These are phyloP conservation scores for Ylistrum balloti DNA, from an alignment of 1,140 invertebrate species.

Conservation along the genomic window DNA sequence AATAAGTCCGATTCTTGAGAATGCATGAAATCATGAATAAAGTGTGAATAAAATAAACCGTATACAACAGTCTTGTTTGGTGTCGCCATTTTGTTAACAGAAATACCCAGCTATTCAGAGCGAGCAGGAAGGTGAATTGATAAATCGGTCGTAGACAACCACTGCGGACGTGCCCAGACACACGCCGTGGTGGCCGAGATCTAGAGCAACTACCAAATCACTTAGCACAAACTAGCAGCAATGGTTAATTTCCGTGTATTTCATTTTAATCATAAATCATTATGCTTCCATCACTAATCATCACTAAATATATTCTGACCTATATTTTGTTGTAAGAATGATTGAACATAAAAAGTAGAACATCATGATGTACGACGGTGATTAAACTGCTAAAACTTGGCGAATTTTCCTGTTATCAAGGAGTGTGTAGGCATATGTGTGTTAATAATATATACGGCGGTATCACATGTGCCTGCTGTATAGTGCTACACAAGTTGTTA, in stretches of 20 bases:
- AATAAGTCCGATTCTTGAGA: no score
- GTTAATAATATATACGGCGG: constrained; percentile 24
- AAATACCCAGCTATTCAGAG: not conserved
- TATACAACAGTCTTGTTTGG: not conserved
- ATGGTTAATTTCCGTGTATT: no score
- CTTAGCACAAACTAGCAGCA: no score
- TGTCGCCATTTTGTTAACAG: constrained; percentile 23
- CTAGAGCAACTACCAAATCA: no score
- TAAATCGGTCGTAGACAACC: not conserved
- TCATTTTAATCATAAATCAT: no score
- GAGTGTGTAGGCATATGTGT: constrained; percentile 16
- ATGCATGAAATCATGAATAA: no score
- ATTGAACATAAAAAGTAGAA: no score
- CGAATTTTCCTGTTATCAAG: not conserved
- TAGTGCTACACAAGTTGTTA: not conserved
- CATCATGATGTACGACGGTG: not conserved
- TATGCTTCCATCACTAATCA: no score
- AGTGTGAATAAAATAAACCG: no score
- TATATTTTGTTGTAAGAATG: no score
- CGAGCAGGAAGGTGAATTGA: constrained; percentile 1
- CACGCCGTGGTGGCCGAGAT: no score
- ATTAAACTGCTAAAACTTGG: not conserved
- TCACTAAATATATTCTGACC: no score
- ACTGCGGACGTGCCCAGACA: not conserved
- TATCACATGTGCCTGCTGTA: not conserved